Base-by-base conservation (phyloP, 2,113 vertebrate genomes). In the Cynoglossus semilaevis region DNA sequence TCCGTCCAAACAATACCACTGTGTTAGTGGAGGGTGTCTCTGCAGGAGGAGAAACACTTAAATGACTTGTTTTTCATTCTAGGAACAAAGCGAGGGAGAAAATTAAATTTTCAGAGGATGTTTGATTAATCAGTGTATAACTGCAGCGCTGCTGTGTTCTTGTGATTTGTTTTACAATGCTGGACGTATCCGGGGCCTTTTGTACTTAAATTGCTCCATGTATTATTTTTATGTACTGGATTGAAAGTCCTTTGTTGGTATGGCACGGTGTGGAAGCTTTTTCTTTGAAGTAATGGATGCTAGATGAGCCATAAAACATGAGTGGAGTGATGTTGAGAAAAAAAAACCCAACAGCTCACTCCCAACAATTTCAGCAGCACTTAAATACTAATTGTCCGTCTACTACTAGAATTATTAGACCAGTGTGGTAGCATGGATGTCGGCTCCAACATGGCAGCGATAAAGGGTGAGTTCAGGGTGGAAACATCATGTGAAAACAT, bases 311-410 rank as follows among this genome's bases (percentile, higher is more conserved):
- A 29, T 46, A 16, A 44, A 63, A 40, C 34, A 48, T 40, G 16
- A 48, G 16, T 13, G 52, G 16, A 40, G 22, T 12, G 16, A 16
- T 36, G 58, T 38, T 41, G 17, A 37, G 22, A 38, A 38, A 63
- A 70, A 70, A 29, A 29, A 29, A 29, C 2, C 36, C n/a, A 60
- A 70, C 57, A 22, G 54, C 43, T n/a, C 7, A 5, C 43, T 47
- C 18, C 15, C 19, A 16, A 12, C 0, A 1, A 44, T 53, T 81
- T 51, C 16, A 22, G 11, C 45, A 46, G 18, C 48, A 46, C 16
- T 60, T 67, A 40, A 53, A 66, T 14, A 40, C 37, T 45, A 55
- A 67, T 6, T 62, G 59, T 49, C 29, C 37, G 7, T 40, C 19
- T 15, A 47, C 11, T 29, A 16, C 16, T 44, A 63, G 12, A 63